Conservation (phyloP, 2,113 vertebrate species). For the Sinocyclocheilus anophthalmus region DNA sequence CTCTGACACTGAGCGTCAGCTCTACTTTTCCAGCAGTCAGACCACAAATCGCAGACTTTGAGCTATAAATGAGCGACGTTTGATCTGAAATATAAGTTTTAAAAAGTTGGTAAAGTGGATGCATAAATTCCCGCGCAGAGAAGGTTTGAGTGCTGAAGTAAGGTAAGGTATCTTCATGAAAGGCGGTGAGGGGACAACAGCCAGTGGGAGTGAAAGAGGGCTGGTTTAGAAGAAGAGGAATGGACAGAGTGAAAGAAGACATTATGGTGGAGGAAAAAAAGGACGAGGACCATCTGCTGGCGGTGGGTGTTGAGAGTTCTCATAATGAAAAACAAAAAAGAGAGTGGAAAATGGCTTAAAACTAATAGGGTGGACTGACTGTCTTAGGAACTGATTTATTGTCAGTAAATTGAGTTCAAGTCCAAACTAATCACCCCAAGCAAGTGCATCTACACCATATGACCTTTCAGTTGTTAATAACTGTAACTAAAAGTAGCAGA, state of each 20-base stretch:
- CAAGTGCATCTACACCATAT: neutral
- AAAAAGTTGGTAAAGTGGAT: too few relatives aligned
- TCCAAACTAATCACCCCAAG: neutral
- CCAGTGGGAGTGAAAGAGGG: conserved; percentile 47
- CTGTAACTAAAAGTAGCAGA: neutral
- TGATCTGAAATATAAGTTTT: neutral
- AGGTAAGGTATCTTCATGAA: conserved; percentile 43
- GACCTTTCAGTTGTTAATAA: conserved; percentile 9
- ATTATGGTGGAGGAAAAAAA: conserved; percentile 44
- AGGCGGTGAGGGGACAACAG: conserved; percentile 53
- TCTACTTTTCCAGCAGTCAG: conserved; percentile 1
- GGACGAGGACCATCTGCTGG: conserved; percentile 60
- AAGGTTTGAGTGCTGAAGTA: conserved; percentile 7
- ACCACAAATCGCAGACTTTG: neutral
- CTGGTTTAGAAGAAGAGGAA: conserved; percentile 49
- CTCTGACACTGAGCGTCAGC: neutral
- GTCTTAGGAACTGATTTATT: neutral
- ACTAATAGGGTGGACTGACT: neutral
- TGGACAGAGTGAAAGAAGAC: conserved; percentile 37
- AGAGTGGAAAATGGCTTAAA: neutral
- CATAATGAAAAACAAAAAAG: conserved; percentile 16
- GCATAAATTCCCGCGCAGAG: neutral
- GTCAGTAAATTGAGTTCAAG: neutral
- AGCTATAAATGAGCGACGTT: neutral
- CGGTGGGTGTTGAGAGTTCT: conserved; percentile 41